Percentiles rank a stretch among this genome's conserved stretches.
Conservation (phyloP, 2,888 invertebrate species). For the Diloba caeruleocephala region DNA sequence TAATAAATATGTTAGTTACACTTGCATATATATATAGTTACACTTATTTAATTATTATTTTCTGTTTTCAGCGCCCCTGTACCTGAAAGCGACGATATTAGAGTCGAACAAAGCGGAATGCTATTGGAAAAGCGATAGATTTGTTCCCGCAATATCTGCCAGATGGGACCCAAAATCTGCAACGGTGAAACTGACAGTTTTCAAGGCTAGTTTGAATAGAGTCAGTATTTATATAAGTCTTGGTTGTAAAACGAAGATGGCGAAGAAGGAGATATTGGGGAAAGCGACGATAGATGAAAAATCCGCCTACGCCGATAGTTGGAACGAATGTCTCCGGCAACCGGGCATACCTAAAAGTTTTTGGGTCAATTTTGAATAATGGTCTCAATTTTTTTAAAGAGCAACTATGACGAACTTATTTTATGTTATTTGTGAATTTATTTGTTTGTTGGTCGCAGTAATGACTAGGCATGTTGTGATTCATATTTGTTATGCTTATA, state of each 20-base stretch:
- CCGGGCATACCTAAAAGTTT: constrained; percentile 89
- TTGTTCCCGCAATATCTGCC: constrained; percentile 93
- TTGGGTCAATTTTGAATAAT: constrained; percentile 89
- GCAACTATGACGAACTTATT: constrained; percentile 52
- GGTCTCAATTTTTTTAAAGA: constrained; percentile 28
- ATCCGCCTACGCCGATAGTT: constrained; percentile 88
- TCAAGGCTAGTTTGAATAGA: constrained; percentile 90
- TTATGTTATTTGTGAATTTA: constrained; percentile 32
- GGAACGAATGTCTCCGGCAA: constrained; percentile 89
- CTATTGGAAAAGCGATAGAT: constrained; percentile 93
- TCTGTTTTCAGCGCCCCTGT: constrained; percentile 90
- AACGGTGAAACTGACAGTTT: constrained; percentile 90
- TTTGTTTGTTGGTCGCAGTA: constrained; percentile 27
- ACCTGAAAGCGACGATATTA: constrained; percentile 93
- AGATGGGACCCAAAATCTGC: constrained; percentile 92
- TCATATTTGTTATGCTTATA: constrained; percentile 36
- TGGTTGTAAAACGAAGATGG: constrained; percentile 91
- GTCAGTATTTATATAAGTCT: constrained; percentile 91
- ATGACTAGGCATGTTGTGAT: constrained; percentile 53
- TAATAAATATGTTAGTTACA: background rate
- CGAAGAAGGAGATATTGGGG: constrained; percentile 91
- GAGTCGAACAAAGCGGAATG: constrained; percentile 90
- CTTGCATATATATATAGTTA: no score
- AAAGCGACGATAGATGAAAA: constrained; percentile 91
- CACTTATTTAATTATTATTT: constrained; percentile 20